Conservation (phyloP, 1,140 invertebrate species). For the Caerostris darwini region DNA sequence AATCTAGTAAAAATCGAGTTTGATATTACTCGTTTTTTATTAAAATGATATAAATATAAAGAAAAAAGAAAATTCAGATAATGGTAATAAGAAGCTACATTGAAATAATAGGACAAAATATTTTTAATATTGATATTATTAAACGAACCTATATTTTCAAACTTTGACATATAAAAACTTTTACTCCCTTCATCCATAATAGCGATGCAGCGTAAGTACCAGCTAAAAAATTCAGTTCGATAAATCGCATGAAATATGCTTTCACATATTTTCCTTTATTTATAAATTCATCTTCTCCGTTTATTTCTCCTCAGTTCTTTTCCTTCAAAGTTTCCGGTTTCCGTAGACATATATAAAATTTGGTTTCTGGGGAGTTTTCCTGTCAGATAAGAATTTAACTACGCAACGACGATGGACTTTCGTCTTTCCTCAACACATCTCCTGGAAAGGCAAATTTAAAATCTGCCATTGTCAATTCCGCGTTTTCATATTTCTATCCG, state of each 20-base stretch:
- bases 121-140: too few species aligned
- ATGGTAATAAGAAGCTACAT: too few species aligned
- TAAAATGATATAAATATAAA: too few species aligned
- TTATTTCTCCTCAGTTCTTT: background rate
- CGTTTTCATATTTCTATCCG: slow-evolving; percentile 57
- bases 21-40: too few species aligned
- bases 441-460: slow-evolving; percentile 62
- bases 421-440: slow-evolving; percentile 33
- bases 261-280: background rate
- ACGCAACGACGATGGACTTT: slow-evolving; percentile 40
- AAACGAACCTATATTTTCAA: too few species aligned
- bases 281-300: background rate
- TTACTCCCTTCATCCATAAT: too few species aligned
- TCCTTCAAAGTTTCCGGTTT: background rate
- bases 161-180: too few species aligned
- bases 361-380: slow-evolving; percentile 1
- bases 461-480: slow-evolving; percentile 63
- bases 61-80: too few species aligned
- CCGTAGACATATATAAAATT: slow-evolving; percentile 52
- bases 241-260: background rate
- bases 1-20: too few species aligned
- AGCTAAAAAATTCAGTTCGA: background rate
- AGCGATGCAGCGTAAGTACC: background rate
- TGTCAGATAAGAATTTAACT: slow-evolving; percentile 61
- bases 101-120: too few species aligned